Base-by-base conservation (phyloP, 2,797 vertebrate species). In the Esox masquinongy region DNA sequence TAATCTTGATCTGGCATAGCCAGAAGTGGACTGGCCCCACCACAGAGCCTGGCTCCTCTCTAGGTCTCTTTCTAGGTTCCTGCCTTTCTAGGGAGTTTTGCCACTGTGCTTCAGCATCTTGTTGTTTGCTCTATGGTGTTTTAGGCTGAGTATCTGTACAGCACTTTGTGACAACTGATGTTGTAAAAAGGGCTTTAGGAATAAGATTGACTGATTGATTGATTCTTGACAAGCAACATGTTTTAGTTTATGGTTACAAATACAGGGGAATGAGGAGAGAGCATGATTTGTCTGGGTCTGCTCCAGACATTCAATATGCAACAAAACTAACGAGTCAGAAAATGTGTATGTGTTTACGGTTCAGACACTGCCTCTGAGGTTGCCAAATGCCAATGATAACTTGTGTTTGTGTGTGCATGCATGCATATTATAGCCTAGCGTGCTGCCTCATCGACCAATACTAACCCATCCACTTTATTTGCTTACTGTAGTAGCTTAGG, bases 341-440 rank as follows among this genome's bases (percentile, higher is more conserved):
- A 68, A 5, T 29, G 72, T 66, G n/a, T 64, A 22, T 47, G 34
- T 59, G 19, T 53, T 43, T 43, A 43, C 39, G 9, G 39, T 43
- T 43, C 39, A 43, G 5, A 43, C 39, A 39, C 53, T 3, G 79
- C 77, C 70, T 49, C 64, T 72, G 70, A 78, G 75, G 68, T 76
- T 85, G 82, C 85, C 82, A 82, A 83, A 76, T 85, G 81, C 85
- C 82, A 82, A 83, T 43, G 83, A 83, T 43, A 69, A 69, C 77
- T 88, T 17, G 26, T 34, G 29, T 53, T 7, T 70, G 77, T 50
- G 63, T 66, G 63, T 66, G 63, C 15, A 5, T 75, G 87, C 16
- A 75, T 39, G 72, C 78, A 69, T 75, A 79, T 77, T 80, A 74
- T 76, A n/a, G 56, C 53, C 53, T 56, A 77, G 68, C 79, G 67